Conservation (phyloP, 2,888 invertebrate genomes). For the Polyommatus icarus region DNA sequence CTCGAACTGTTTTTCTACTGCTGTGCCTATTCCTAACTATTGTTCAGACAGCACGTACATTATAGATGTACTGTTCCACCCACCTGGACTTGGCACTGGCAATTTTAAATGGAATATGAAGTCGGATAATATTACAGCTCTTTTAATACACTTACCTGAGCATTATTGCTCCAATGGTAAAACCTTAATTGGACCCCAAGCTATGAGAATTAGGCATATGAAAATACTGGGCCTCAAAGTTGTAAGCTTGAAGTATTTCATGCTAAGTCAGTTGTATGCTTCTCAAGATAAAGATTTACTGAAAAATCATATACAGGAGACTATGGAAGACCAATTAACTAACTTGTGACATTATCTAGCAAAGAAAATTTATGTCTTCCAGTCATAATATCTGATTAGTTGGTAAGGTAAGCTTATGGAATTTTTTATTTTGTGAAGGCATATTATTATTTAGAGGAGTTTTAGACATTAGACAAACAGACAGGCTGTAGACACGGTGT, state of each 20-base stretch:
- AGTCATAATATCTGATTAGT: not conserved
- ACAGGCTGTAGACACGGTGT: not conserved
- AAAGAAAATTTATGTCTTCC: not conserved
- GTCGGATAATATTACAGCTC: slow-evolving; percentile 69
- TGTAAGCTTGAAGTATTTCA: slow-evolving; percentile 78
- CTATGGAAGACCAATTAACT: slow-evolving; percentile 57
- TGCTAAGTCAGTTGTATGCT: slow-evolving; percentile 70
- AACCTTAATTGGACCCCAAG: slow-evolving; percentile 82
- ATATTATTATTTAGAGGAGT: not conserved
- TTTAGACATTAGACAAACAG: not conserved
- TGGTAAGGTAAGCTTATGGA: slow-evolving; percentile 6
- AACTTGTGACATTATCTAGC: slow-evolving; percentile 40
- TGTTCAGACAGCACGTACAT: slow-evolving; percentile 81
- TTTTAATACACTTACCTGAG: slow-evolving; percentile 83
- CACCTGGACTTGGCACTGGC: slow-evolving; percentile 59
- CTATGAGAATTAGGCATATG: slow-evolving; percentile 83
- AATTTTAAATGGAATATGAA: slow-evolving; percentile 71
- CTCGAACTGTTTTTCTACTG: slow-evolving; percentile 67
- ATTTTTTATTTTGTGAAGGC: not conserved
- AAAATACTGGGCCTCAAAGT: slow-evolving; percentile 83
- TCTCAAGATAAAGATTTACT: slow-evolving; percentile 70
- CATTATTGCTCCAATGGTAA: slow-evolving; percentile 81
- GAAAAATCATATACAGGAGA: slow-evolving; percentile 73
- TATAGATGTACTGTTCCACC: slow-evolving; percentile 81
- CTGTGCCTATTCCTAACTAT: slow-evolving; percentile 76